Conservation (phyloP, 2,888 invertebrate genomes). For the Habrosyne pyritoides region DNA sequence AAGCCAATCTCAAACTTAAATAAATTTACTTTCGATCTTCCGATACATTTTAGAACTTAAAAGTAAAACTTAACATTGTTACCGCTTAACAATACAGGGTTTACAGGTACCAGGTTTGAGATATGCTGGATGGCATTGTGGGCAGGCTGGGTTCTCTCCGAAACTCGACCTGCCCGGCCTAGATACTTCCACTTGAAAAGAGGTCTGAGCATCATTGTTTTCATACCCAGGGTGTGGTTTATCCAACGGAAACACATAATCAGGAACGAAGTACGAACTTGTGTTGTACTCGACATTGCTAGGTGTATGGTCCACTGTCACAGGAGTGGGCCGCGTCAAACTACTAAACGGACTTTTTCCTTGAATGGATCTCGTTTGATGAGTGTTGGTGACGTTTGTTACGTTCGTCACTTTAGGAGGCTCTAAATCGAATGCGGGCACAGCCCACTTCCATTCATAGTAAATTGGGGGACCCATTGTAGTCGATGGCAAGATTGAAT, state of each 20-base stretch:
- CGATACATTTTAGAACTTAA: neutral
- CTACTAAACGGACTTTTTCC: constrained; percentile 63
- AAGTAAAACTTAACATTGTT: constrained; percentile 31
- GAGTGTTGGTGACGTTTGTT: constrained; percentile 44
- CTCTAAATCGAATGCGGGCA: constrained; percentile 83
- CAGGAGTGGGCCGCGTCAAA: constrained; percentile 59
- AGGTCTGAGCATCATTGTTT: constrained; percentile 81
- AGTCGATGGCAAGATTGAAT: constrained; percentile 63
- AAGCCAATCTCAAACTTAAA: neutral
- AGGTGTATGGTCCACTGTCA: constrained; percentile 46
- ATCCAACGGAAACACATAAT: constrained; percentile 85
- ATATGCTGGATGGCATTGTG: constrained; percentile 86
- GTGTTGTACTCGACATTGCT: constrained; percentile 81
- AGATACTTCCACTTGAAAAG: constrained; percentile 84
- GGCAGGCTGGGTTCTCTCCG: constrained; percentile 85
- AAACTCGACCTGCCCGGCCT: constrained; percentile 70
- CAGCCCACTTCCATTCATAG: constrained; percentile 87
- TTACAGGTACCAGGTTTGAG: constrained; percentile 85
- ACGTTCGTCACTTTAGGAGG: constrained; percentile 79
- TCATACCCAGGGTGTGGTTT: constrained; percentile 84
- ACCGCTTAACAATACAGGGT: constrained; percentile 84
- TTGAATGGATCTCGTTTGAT: constrained; percentile 44
- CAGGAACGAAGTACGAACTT: constrained; percentile 84
- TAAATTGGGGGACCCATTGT: constrained; percentile 86
- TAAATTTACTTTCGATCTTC: neutral